Evolutionary conservation across 2,113 vertebrate species (phyloP).

Genomic region (Siphamia tubifer): DNA sequence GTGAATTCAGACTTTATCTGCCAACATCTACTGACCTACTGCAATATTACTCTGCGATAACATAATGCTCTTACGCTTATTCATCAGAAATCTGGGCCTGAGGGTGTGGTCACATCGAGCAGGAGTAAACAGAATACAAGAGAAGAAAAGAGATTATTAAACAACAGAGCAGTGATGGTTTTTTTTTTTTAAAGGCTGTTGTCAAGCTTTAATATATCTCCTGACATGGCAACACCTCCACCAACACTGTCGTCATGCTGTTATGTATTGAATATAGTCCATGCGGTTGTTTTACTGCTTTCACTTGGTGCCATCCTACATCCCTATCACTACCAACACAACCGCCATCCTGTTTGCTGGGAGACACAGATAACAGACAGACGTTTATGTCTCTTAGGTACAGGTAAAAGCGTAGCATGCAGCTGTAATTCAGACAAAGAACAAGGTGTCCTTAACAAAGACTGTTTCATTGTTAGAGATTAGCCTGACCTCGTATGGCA

Average conservation of each 20-base stretch:
- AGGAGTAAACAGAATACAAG: background rate
- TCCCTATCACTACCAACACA: constrained; percentile 29
- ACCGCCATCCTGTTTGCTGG: constrained; percentile 20
- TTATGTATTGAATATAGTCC: background rate
- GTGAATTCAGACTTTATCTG: background rate
- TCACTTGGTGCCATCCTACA: background rate
- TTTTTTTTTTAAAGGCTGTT: background rate
- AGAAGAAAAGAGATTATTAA: background rate
- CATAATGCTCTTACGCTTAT: background rate
- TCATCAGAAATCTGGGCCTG: constrained; percentile 2
- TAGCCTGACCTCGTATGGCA: background rate
- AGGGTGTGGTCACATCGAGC: background rate
- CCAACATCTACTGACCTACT: background rate
- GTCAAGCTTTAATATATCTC: background rate
- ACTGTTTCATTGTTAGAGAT: constrained; percentile 16
- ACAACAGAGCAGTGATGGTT: background rate
- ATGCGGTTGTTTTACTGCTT: constrained; percentile 1
- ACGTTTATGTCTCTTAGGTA: constrained; percentile 8
- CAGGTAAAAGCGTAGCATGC: constrained; percentile 10
- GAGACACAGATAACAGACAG: constrained; percentile 33
- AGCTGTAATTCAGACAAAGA: background rate
- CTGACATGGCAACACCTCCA: background rate
- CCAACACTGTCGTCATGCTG: background rate
- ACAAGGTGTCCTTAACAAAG: constrained; percentile 1
- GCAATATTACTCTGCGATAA: background rate